Percentiles rank a stretch among this genome's conserved stretches.
phyloP scores from a whole-genome alignment of 2,888 invertebrate genomes.

The Ochropacha duplaris region DNA sequence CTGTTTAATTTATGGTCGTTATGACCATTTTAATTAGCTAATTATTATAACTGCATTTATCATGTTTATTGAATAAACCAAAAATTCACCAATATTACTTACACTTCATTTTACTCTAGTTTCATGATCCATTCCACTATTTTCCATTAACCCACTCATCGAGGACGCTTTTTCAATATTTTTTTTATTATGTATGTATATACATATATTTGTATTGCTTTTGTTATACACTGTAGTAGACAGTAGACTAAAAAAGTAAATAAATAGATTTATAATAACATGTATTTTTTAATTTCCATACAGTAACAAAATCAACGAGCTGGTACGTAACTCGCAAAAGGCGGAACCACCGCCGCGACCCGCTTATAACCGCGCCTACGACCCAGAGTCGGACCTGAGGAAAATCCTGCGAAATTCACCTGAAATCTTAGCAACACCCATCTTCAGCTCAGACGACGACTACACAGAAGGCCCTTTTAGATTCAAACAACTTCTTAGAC shows the following conservation, averaged over 20 bases:
- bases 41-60: not conserved
- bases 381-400: conserved; percentile 74
- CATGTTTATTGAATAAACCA: conserved; percentile 4
- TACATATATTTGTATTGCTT: not conserved
- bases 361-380: conserved; percentile 59
- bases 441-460: conserved; percentile 77
- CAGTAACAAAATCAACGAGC: conserved; percentile 79
- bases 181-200: too few relatives aligned
- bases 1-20: not conserved
- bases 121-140: too few relatives aligned
- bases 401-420: conserved; percentile 76
- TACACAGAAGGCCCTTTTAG: conserved; percentile 86
- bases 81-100: too few relatives aligned
- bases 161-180: too few relatives aligned
- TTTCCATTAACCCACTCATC: too few relatives aligned
- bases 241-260: not conserved
- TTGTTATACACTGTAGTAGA: not conserved
- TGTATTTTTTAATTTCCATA: conserved; percentile 5
- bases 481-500: conserved; percentile 85
- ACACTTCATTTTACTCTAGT: not conserved
- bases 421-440: conserved; percentile 72
- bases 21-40: not conserved
- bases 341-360: conserved; percentile 57
- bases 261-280: not conserved
- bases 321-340: conserved; percentile 70